A percentile compares a stretch with the other conserved stretches of the same genome.
These are phyloP conservation scores for Lasioglossum albipes DNA, from an alignment of 1,140 invertebrate genomes.

Conservation along the genomic window DNA sequence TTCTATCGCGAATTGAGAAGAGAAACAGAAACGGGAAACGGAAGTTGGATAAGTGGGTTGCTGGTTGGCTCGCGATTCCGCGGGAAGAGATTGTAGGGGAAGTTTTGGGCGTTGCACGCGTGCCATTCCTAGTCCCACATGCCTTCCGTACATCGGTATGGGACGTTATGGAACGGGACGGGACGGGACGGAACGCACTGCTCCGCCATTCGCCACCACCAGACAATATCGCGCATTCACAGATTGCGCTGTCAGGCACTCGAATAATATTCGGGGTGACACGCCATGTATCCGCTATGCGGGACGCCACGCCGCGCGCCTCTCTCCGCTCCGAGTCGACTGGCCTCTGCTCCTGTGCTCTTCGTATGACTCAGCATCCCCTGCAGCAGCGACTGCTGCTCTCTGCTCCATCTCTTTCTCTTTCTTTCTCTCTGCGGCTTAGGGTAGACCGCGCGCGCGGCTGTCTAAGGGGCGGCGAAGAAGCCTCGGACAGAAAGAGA, in stretches of 20 bases:
- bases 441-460: neutral
- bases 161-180: too few species aligned
- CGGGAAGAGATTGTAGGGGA: neutral
- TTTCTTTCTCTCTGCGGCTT: neutral
- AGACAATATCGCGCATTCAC: conserved; percentile 76
- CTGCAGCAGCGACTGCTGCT: conserved; percentile 43
- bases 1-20: neutral
- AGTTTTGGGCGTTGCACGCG: conserved; percentile 35
- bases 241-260: conserved; percentile 76
- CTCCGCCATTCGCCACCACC: conserved; percentile 12
- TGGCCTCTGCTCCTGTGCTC: too few species aligned
- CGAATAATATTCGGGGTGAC: conserved; percentile 78
- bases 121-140: conserved; percentile 71
- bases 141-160: conserved; percentile 39
- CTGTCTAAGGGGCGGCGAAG: conserved; percentile 26
- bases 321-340: too few species aligned
- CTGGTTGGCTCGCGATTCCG: neutral
- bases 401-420: too few species aligned
- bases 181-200: conserved; percentile 27
- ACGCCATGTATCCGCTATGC: conserved; percentile 66
- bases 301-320: conserved; percentile 35
- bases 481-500: conserved; percentile 26
- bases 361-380: conserved; percentile 74
- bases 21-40: neutral
- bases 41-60: neutral